Conservation (phyloP, 2,113 vertebrate species). For the Gorsachius goisagi region DNA sequence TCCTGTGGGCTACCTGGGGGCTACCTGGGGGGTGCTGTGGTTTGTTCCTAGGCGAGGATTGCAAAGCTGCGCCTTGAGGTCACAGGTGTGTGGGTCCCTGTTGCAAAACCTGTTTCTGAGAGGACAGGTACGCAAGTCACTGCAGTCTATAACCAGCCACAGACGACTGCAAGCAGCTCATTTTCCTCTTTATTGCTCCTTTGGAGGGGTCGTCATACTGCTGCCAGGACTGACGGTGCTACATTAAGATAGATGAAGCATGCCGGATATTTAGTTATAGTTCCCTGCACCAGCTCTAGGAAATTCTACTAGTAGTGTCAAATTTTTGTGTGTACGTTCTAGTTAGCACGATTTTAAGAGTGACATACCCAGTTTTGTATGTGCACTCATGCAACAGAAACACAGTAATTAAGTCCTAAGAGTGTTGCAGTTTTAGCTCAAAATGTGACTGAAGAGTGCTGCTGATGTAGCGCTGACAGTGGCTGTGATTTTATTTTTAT, state of each 20-base stretch:
- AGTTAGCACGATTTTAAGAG: background rate
- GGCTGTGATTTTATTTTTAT: background rate
- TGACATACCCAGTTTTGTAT: background rate
- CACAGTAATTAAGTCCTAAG: background rate
- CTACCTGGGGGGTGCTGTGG: no score
- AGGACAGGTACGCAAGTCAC: fast-evolving
- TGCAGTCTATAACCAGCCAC: background rate
- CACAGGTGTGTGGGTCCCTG: background rate
- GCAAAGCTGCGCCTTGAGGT: background rate
- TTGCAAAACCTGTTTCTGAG: background rate
- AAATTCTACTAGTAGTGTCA: background rate
- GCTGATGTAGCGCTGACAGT: background rate
- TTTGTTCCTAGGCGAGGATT: background rate
- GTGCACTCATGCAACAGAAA: background rate
- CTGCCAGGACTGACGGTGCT: background rate
- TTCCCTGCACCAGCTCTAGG: background rate
- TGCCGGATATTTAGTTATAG: background rate
- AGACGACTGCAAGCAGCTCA: background rate
- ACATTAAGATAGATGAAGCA: background rate
- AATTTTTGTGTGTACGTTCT: background rate
- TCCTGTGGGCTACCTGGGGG: no score
- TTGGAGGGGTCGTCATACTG: fast-evolving
- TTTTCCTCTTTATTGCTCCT: background rate
- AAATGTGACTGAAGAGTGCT: background rate
- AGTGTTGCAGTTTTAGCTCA: background rate